Percentiles rank a stretch among this genome's conserved stretches.
phyloP scores from a whole-genome alignment of 1,140 invertebrate genomes.

The Drosophila takahashii region DNA sequence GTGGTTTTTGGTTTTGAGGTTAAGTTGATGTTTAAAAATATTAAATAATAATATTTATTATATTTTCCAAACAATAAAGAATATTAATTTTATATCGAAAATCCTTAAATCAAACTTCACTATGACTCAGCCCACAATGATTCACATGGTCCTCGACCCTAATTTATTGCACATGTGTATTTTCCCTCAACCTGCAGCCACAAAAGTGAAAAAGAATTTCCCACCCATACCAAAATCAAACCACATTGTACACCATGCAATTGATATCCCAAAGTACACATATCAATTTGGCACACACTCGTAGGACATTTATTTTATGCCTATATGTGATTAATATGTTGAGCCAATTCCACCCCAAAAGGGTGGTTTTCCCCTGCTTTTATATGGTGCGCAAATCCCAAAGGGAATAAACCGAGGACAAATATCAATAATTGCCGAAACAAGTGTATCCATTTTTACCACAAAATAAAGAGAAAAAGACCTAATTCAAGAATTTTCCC shows the following conservation, averaged over 20 bases:
- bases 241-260: constrained; percentile 40
- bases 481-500: constrained; percentile 68
- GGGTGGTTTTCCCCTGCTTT: constrained; percentile 7
- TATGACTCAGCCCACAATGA: constrained; percentile 17
- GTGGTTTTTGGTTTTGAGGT: not conserved
- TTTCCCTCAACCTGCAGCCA: constrained; percentile 41
- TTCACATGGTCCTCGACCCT: not conserved
- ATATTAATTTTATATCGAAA: not conserved
- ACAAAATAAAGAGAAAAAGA: constrained; percentile 36
- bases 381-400: constrained; percentile 49
- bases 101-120: not conserved
- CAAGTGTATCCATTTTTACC: constrained; percentile 59
- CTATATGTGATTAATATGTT: constrained; percentile 71
- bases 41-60: too few species aligned
- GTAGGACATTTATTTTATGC: constrained; percentile 75
- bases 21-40: too few species aligned
- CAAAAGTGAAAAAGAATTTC: constrained; percentile 42
- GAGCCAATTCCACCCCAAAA: constrained; percentile 21
- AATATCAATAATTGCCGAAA: constrained; percentile 75
- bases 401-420: constrained; percentile 19
- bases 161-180: constrained; percentile 38
- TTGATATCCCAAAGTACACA: constrained; percentile 69
- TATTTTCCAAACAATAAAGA: too few species aligned
- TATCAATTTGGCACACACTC: constrained; percentile 77
- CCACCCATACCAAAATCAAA: constrained; percentile 58